Base-by-base conservation (phyloP, 2,113 vertebrate species). In the Elgaria multicarinata region DNA sequence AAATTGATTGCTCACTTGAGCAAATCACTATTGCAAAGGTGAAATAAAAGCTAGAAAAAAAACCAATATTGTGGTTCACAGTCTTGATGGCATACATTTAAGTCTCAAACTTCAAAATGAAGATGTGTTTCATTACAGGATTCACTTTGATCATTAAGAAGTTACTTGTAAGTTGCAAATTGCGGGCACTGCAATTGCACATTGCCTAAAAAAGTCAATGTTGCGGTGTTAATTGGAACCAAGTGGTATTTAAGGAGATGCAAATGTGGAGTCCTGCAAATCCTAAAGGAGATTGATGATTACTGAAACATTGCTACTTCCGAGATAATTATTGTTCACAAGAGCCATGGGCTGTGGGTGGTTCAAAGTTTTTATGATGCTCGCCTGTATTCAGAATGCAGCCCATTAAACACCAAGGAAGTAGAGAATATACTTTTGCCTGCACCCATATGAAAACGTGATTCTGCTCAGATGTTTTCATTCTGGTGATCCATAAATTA, bases 401-500 rank as follows among this genome's bases (percentile, higher is more conserved):
- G 69, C 64, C 33, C 26, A 44, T 83, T 42, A 44, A 42, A 83
- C 44, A 83, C 6, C 44, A 46, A 66, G n/a, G 64, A 64, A 42
- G 33, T 24, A 14, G 58, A 82, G 22, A 64, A 64, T 79, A 79
- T 24, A 53, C 3, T 26, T n/a, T 82, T 3, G 0, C 1, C 2
- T 10, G 6, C 1, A 64, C 80, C n/a, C 83, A 55, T 39, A 76
- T 0, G 72, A 44, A 66, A 77, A 89, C 0, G 4, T 0, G 1
- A 83, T 18, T 58, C 53, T 0, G 4, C 28, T 79, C 72, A 90
- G 31, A 80, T 20, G 58, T 33, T 83, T 78, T 64, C 24, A 36
- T 74, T 50, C 85, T 75, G 6, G 81, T 0, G 0, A 0, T 1
- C 0, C 33, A 31, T 0, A 0, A 90, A 14, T 20, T 77, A 67